Conservation (phyloP, 2,888 invertebrate species). For the Branchinecta sandiegonensis region DNA sequence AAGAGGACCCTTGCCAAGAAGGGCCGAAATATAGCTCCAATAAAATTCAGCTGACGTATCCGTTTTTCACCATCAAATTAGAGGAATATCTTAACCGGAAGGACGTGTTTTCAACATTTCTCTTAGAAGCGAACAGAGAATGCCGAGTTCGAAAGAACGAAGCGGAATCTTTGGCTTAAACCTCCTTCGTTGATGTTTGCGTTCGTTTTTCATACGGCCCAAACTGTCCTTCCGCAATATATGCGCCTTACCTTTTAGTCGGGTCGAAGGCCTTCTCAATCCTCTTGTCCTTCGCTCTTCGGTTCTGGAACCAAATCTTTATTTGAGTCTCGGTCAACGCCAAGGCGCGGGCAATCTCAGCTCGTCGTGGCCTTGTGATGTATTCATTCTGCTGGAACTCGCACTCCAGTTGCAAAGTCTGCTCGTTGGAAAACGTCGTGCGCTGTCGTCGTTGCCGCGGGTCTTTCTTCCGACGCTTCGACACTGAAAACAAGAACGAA, state of each 20-base stretch:
- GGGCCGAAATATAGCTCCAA: too few relatives aligned
- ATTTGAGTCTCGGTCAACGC: slow-evolving; percentile 58
- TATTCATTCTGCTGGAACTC: slow-evolving; percentile 87
- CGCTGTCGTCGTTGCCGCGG: slow-evolving; percentile 74
- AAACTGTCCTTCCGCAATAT: too few relatives aligned
- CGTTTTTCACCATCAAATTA: too few relatives aligned
- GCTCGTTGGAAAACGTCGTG: slow-evolving; percentile 87
- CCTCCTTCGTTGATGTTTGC: too few relatives aligned
- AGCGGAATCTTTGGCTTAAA: too few relatives aligned
- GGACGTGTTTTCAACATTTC: too few relatives aligned
- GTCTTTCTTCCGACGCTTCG: slow-evolving; percentile 67
- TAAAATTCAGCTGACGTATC: too few relatives aligned
- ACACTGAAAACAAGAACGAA: slow-evolving; percentile 44
- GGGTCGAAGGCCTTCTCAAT: slow-evolving; percentile 92
- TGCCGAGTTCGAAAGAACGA: too few relatives aligned
- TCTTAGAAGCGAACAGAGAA: too few relatives aligned
- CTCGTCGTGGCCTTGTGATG: slow-evolving; percentile 68
- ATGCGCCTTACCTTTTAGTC: slow-evolving; percentile 58
- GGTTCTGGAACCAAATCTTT: slow-evolving; percentile 87
- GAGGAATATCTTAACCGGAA: too few relatives aligned
- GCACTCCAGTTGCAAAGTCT: slow-evolving; percentile 72
- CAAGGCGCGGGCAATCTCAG: slow-evolving; percentile 57
- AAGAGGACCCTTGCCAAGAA: too few relatives aligned
- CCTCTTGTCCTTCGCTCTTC: slow-evolving; percentile 87
- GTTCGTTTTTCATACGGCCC: too few relatives aligned